Percentiles rank a stretch among this genome's conserved stretches.
These are phyloP conservation scores for Malurus splendens DNA, from an alignment of 2,797 vertebrate genomes.

Conservation along the genomic window DNA sequence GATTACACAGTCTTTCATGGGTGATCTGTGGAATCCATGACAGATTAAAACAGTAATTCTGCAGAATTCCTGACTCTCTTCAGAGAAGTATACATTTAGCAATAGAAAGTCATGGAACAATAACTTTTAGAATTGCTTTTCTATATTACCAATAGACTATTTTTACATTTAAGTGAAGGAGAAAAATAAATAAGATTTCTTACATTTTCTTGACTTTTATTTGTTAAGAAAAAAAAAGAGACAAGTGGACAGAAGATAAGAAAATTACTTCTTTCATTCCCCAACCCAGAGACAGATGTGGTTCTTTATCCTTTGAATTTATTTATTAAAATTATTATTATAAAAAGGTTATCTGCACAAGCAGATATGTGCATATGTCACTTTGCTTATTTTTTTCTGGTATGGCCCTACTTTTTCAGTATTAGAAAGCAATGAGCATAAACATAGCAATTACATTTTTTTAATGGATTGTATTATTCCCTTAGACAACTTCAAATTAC, in stretches of 20 bases:
- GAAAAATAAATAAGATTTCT: background rate
- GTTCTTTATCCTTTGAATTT: background rate
- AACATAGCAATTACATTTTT: background rate
- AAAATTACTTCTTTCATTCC: background rate
- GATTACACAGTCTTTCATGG: background rate
- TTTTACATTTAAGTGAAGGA: background rate
- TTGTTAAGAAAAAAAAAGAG: background rate
- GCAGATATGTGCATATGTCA: background rate
- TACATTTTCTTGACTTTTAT: background rate
- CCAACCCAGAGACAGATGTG: fast-evolving
- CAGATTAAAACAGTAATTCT: background rate
- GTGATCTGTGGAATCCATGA: background rate
- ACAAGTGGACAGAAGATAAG: background rate
- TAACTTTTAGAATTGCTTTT: background rate
- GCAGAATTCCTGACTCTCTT: background rate
- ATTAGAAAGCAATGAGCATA: background rate
- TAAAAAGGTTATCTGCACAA: background rate
- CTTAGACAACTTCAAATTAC: background rate
- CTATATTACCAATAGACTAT: background rate
- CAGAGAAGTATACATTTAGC: background rate
- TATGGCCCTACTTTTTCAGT: background rate
- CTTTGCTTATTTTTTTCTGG: background rate
- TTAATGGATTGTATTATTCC: background rate
- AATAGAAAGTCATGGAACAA: background rate
- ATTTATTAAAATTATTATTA: background rate